Base-by-base conservation (phyloP, 2,797 vertebrate genomes). In the Pseudomugil gertrudae region DNA sequence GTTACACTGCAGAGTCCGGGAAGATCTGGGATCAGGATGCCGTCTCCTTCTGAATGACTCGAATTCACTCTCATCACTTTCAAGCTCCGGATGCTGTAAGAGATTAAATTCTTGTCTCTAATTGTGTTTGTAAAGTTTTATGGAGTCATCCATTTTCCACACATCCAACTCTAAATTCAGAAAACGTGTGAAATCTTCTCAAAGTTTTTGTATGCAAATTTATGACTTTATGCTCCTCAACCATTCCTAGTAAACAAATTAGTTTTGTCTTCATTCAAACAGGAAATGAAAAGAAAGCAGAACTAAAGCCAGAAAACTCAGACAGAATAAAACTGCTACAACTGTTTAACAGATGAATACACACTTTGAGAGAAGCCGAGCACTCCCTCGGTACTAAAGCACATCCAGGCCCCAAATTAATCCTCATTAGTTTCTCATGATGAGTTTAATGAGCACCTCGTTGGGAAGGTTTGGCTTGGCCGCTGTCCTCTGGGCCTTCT, bases 341-440 rank as follows among this genome's bases (percentile, higher is more conserved):
- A 64, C 67, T 64, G 63, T 72, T 47, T 76, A 80, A 84, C 83
- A 75, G 84, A 87, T 80, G 88, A 87, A 67, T 72, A 81, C 79
- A 81, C 71, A 76, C 40, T 73, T 66, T 67, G 72, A 78, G 60
- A 79, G 72, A 68, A 69, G 54, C 70, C 63, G 68, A 67, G 62
- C 60, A 47, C 72, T 81, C 82, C 82, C 80, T 40, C 15, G 76
- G 47, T 71, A 61, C 64, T 54, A 57, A 80, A 81, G 64, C 66
- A 69, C 71, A 76, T 78, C 75, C 72, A 7, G 69, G 63, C 80
- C 84, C 76, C 82, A 85, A 69, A 88, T 88, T 66, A 68, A 84
- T 88, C 81, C 87, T 91, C 87, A 87, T 92, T 88, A 87, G 84
- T 85, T 86, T 88, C 79, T 64, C 80, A 74, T 86, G 88, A 88